These are phyloP conservation scores for Callosobruchus maculatus DNA, from an alignment of 2,888 invertebrate genomes.

Conservation along the genomic window DNA sequence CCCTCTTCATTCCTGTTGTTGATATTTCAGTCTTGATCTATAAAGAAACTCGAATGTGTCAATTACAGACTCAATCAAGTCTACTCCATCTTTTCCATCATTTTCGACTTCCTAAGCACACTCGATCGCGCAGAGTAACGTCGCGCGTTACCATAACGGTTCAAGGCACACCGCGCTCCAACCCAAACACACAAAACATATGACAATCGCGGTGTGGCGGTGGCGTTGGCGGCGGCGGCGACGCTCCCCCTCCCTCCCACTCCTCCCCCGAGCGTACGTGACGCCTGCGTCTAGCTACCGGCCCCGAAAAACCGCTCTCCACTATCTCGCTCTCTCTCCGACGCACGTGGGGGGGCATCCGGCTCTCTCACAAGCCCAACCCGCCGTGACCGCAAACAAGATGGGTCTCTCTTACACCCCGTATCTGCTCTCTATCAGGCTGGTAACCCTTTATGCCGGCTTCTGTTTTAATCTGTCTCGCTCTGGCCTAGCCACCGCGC, in stretches of 20 bases:
- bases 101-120: background rate
- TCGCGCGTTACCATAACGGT: background rate
- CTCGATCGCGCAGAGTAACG: background rate
- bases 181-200: background rate
- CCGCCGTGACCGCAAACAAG: slow-evolving; percentile 66
- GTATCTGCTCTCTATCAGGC: slow-evolving; percentile 47
- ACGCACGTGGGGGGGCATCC: slow-evolving; percentile 59
- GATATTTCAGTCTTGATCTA: no score
- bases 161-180: background rate
- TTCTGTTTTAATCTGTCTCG: slow-evolving; percentile 49
- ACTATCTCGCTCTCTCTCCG: slow-evolving; percentile 41
- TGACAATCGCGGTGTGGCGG: background rate
- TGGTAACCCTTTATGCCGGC: slow-evolving; percentile 47
- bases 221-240: background rate
- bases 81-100: no score
- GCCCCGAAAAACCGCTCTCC: slow-evolving; percentile 52
- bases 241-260: slow-evolving; percentile 29
- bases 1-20: no score
- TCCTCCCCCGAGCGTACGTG: slow-evolving; percentile 38
- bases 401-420: slow-evolving; percentile 57
- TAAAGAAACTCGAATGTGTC: no score
- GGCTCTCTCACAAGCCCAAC: slow-evolving; percentile 67
- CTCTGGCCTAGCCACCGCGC: slow-evolving; percentile 36
- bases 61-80: no score
- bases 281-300: slow-evolving; percentile 44